A percentile compares a stretch with the other conserved stretches of the same genome.
Evolutionary conservation across 92 coral and sea anemone species (phyloP).

Genomic region (Zoanthus solanderi): DNA sequence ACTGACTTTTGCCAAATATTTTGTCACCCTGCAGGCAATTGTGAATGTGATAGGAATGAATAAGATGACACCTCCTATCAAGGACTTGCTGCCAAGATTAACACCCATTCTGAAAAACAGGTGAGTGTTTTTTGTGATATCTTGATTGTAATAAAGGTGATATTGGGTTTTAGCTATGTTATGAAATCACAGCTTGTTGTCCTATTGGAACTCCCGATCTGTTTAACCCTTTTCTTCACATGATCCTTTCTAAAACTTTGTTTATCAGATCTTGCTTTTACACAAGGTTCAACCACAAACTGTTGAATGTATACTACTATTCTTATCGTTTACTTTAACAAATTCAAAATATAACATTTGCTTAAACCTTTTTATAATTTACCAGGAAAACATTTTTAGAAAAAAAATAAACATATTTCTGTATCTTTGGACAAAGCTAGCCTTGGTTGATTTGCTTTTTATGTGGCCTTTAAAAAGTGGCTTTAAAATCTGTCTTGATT

Average conservation of each 20-base stretch:
- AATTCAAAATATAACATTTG: neutral
- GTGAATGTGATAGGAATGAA: conserved; percentile 99
- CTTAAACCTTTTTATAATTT: neutral
- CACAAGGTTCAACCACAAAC: no score
- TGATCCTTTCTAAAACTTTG: no score
- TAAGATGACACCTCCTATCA: conserved; percentile 99
- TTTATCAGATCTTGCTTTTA: no score
- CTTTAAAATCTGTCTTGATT: neutral
- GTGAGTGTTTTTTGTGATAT: conserved; percentile 35
- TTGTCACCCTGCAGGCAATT: conserved; percentile 79
- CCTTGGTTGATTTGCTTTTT: neutral
- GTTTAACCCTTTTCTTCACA: no score
- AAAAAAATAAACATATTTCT: no score
- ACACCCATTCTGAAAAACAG: conserved; percentile 99
- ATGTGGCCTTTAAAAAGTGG: neutral
- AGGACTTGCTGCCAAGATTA: conserved; percentile 92
- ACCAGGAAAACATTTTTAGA: neutral
- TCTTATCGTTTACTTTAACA: no score
- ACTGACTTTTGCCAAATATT: neutral
- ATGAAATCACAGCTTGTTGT: no score
- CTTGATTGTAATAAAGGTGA: neutral
- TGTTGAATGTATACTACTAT: no score
- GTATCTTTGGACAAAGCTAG: no score
- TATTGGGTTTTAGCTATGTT: neutral
- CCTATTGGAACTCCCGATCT: no score